phyloP scores from a whole-genome alignment of 2,113 vertebrate genomes.

The Merops nubicus region DNA sequence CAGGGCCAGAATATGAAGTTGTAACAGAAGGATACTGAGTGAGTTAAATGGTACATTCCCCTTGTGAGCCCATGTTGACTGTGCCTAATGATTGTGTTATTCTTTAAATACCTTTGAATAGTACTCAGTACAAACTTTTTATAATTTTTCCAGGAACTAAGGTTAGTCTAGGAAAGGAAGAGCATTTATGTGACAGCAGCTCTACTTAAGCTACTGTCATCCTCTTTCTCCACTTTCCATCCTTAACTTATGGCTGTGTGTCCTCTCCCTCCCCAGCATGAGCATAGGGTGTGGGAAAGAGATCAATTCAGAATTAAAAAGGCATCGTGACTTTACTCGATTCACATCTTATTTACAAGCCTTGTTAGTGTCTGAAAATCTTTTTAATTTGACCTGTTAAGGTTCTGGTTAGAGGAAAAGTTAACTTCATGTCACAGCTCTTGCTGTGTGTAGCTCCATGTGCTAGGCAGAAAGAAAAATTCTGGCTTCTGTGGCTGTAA shows the following conservation, averaged over 20 bases:
- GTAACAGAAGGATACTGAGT: too few species aligned
- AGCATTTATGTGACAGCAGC: not conserved
- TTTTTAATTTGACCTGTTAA: not conserved
- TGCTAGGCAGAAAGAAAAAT: not conserved
- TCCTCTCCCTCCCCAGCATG: too few species aligned
- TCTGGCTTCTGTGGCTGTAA: not conserved
- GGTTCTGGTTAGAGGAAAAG: not conserved
- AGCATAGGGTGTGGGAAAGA: not conserved
- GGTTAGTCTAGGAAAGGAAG: not conserved
- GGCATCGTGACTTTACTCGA: not conserved
- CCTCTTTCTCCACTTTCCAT: not conserved
- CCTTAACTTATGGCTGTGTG: not conserved
- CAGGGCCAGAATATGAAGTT: too few species aligned
- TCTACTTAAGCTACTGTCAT: not conserved
- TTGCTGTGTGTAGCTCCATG: not conserved
- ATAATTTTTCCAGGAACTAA: not conserved
- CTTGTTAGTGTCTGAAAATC: not conserved
- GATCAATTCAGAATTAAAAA: not conserved
- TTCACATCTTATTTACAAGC: not conserved
- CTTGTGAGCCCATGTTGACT: not conserved
- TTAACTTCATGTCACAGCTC: accelerated
- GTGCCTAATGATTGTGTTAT: not conserved
- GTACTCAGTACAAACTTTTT: not conserved
- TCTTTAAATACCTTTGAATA: not conserved
- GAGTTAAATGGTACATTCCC: not conserved